A percentile compares a stretch with the other conserved stretches of the same genome.
Evolutionary conservation across 2,797 vertebrate species (phyloP).

Genomic region (Nasua narica): DNA sequence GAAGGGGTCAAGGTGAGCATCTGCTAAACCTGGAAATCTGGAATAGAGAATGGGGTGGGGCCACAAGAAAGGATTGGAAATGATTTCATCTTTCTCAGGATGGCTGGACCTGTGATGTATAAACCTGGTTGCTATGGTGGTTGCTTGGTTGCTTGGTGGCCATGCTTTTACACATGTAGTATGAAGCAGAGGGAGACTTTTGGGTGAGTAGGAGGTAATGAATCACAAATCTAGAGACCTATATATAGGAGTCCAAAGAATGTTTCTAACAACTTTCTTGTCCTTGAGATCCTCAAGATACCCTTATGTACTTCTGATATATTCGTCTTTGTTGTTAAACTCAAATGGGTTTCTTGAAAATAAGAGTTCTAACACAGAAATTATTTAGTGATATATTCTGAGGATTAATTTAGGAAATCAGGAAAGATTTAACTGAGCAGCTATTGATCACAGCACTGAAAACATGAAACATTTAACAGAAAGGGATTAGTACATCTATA

Average conservation of each 20-base stretch:
- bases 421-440: background rate
- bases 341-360: slow-evolving; percentile 1
- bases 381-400: background rate
- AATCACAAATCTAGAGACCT: background rate
- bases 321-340: background rate
- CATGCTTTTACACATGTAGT: background rate
- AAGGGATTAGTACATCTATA: background rate
- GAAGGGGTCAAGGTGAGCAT: background rate
- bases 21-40: background rate
- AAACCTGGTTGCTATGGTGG: background rate
- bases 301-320: background rate
- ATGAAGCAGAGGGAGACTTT: background rate
- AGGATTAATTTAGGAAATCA: background rate
- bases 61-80: background rate
- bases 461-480: slow-evolving; percentile 1
- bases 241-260: background rate
- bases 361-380: background rate
- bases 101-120: background rate
- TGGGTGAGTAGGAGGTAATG: background rate
- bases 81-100: background rate
- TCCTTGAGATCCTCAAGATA: background rate
- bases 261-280: background rate
- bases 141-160: too few species aligned
- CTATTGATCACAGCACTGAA: background rate
- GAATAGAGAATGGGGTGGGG: background rate